Base-by-base conservation (phyloP, 2,888 invertebrate species). In the Andrena trimmerana region DNA sequence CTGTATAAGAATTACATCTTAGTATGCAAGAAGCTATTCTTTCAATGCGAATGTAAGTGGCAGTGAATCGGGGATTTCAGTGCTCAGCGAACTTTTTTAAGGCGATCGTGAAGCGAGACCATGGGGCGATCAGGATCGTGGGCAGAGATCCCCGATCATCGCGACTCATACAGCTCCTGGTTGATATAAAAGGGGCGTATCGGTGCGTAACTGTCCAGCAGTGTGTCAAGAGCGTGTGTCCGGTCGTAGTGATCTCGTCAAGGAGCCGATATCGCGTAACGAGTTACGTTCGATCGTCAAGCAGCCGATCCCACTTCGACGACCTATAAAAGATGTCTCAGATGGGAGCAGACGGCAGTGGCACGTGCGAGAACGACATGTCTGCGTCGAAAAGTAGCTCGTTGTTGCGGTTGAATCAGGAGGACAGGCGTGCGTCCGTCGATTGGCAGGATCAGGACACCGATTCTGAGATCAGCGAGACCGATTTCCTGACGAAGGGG, bases 401-500 rank as follows among this genome's bases (percentile, higher is more conserved):
- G 75, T 86, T 92, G 71, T 73, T 90, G 71, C 89, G 92, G 42
- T 84, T 93, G 70, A 92, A 92, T 83, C 92, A 92, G 86, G 92
- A 92, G 78, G 88, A 81, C 8, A 94, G 95, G 94, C 95, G 93
- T 94, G 95, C 93, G 94, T 95, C 94, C 94, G 95, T 89, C 94
- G 92, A 91, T 54, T 93, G 93, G 93, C 93, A 89, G 87, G 93
- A 93, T 79, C 93, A 97, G 94, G 97, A 97, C 94, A 96, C 97
- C 81, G 97, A 97, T 94, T 97, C 97, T 90, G 97, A 97, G 91
- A 95, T 97, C 78, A 96, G 97, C 90, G 96, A 97, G 92, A 96
- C 96, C 10, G 96, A 97, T 93, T 97, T 97, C 94, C 95, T 97
- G 89, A 97, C 97, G 65, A 97, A 97, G 94, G 96, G 96, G 67